Evolutionary conservation across 1,140 invertebrate species (phyloP).

Genomic region (Platyura marginata): DNA sequence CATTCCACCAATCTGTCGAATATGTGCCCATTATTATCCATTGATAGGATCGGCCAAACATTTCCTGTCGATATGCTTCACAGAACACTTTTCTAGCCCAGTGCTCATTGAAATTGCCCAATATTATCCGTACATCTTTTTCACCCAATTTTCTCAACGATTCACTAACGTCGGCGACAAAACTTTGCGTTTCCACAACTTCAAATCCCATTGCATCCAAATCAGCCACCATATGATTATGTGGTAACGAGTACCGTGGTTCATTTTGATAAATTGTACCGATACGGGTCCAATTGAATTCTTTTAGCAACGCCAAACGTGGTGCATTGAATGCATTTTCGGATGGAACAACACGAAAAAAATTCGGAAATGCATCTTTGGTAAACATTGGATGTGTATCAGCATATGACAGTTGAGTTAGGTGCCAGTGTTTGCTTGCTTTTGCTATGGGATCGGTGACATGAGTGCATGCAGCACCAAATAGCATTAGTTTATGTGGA

Average conservation of each 20-base stretch:
- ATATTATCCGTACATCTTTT: conserved; percentile 87
- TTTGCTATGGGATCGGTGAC: conserved; percentile 96
- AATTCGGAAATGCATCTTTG: conserved; percentile 83
- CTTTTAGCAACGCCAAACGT: conserved; percentile 63
- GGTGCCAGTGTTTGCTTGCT: conserved; percentile 90
- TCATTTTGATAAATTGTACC: conserved; percentile 96
- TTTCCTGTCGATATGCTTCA: conserved; percentile 65
- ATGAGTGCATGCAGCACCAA: conserved; percentile 89
- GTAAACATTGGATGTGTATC: conserved; percentile 98
- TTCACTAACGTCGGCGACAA: conserved; percentile 73
- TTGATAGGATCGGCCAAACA: conserved; percentile 86
- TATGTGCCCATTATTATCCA: conserved; percentile 92
- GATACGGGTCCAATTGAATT: conserved; percentile 95
- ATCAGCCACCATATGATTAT: conserved; percentile 79
- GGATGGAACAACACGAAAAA: conserved; percentile 88
- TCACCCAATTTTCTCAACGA: conserved; percentile 73
- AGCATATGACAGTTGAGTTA: conserved; percentile 92
- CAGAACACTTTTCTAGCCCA: conserved; percentile 91
- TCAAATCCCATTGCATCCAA: conserved; percentile 64
- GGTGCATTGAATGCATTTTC: conserved; percentile 93
- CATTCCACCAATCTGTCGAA: conserved; percentile 58
- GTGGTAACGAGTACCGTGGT: conserved; percentile 80
- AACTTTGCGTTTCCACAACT: conserved; percentile 82
- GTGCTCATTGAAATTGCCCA: conserved; percentile 90
- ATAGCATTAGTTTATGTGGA: conserved; percentile 83